Percentiles rank a stretch among this genome's conserved stretches.
Evolutionary conservation across 1,140 invertebrate species (phyloP).

Genomic region (Stegodyphus mimosarum): DNA sequence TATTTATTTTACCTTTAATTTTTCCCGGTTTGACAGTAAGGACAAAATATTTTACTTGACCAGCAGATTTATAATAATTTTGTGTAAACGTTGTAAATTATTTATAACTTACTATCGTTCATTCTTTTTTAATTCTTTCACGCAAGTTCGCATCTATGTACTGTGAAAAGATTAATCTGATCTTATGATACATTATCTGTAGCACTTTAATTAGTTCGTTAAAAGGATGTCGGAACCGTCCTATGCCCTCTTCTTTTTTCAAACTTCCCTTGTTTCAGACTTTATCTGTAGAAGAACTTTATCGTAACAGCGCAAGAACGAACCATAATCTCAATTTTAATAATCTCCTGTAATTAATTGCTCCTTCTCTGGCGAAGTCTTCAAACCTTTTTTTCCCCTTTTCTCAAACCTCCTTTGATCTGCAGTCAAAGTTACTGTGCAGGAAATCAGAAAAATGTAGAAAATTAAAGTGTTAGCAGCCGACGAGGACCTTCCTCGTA

Average conservation of each 20-base stretch:
- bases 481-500: no score
- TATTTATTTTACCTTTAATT: no score
- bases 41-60: no score
- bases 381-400: neutral
- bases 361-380: neutral
- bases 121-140: no score
- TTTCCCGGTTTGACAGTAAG: no score
- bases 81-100: no score
- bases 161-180: constrained; percentile 18
- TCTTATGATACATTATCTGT: neutral
- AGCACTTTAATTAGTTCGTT: constrained; percentile 32
- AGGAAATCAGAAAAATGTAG: no score
- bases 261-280: neutral
- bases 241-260: neutral
- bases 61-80: no score
- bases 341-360: constrained; percentile 50
- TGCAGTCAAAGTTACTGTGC: neutral
- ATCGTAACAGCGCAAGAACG: neutral
- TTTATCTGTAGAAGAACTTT: constrained; percentile 10
- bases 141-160: no score
- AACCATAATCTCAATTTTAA: constrained; percentile 43
- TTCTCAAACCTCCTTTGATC: neutral
- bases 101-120: no score
- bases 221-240: constrained; percentile 5
- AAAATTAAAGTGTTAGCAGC: no score